These are phyloP conservation scores for Psettodes erumei DNA, from an alignment of 2,113 vertebrate genomes.

Conservation along the genomic window DNA sequence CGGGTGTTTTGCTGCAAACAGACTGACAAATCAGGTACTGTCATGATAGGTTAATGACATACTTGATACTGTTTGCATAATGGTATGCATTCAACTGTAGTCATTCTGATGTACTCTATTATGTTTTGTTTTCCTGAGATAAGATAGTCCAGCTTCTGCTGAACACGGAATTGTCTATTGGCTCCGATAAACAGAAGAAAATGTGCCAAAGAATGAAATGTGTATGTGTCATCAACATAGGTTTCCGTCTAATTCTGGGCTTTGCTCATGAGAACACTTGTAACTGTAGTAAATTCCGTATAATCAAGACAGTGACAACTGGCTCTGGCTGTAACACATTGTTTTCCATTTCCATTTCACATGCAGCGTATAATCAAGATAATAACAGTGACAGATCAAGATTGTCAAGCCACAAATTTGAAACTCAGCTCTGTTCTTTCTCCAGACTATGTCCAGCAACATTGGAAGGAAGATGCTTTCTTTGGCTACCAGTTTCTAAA, in stretches of 20 bases:
- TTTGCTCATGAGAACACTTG: neutral
- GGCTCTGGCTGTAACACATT: no score
- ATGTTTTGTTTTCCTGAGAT: no score
- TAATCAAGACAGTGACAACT: no score
- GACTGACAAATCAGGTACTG: conserved; percentile 61
- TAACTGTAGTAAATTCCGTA: neutral
- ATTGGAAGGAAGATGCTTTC: conserved; percentile 89
- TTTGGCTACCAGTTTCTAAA: conserved; percentile 93
- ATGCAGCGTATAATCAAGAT: neutral
- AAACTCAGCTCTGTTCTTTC: neutral
- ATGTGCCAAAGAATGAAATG: neutral
- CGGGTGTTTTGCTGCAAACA: conserved; percentile 60
- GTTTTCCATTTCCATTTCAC: neutral
- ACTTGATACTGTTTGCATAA: neutral
- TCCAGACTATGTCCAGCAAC: conserved; percentile 62
- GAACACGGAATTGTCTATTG: neutral
- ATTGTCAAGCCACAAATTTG: no score
- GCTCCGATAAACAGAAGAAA: neutral
- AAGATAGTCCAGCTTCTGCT: no score
- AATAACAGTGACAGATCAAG: neutral
- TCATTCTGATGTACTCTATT: neutral
- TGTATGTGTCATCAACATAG: neutral
- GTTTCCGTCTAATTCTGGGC: neutral
- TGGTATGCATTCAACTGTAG: neutral
- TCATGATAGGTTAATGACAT: neutral